These are phyloP conservation scores for Phyllopteryx taeniolatus DNA, from an alignment of 2,113 vertebrate species.

Conservation along the genomic window DNA sequence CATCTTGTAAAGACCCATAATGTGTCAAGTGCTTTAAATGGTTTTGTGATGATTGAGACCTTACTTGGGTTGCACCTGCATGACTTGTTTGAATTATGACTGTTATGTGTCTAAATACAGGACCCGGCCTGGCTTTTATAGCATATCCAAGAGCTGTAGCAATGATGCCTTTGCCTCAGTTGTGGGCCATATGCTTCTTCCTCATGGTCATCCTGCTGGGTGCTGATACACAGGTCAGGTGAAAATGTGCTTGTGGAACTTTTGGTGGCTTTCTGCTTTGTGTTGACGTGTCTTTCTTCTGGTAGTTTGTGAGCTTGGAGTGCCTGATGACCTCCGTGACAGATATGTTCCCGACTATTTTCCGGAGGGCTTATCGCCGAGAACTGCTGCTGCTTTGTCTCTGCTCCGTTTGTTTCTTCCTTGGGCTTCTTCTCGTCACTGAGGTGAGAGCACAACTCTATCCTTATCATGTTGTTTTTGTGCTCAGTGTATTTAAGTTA, in stretches of 20 bases:
- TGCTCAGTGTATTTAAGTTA: background rate
- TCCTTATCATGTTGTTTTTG: background rate
- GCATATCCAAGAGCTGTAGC: constrained; percentile 69
- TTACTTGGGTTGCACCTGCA: background rate
- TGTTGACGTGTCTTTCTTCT: constrained; percentile 5
- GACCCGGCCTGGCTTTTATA: constrained; percentile 71
- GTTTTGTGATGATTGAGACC: background rate
- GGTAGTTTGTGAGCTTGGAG: constrained; percentile 88
- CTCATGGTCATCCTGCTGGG: constrained; percentile 90
- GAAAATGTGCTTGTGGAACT: background rate
- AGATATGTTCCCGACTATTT: constrained; percentile 82
- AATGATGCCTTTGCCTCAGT: constrained; percentile 72
- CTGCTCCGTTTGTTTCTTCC: constrained; percentile 76
- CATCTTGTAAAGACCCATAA: background rate
- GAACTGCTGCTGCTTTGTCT: constrained; percentile 83
- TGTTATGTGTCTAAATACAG: constrained; percentile 38
- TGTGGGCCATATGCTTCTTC: constrained; percentile 72
- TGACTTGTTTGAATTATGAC: background rate
- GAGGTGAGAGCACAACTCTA: constrained; percentile 72
- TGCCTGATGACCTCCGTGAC: constrained; percentile 85
- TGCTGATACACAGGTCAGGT: constrained; percentile 72
- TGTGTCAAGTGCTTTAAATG: too few relatives aligned
- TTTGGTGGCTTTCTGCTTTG: background rate
- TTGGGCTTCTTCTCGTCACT: constrained; percentile 84
- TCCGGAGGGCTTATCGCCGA: constrained; percentile 76